Evolutionary conservation across 2,797 vertebrate genomes (phyloP).

Genomic region (Thunnus albacares): DNA sequence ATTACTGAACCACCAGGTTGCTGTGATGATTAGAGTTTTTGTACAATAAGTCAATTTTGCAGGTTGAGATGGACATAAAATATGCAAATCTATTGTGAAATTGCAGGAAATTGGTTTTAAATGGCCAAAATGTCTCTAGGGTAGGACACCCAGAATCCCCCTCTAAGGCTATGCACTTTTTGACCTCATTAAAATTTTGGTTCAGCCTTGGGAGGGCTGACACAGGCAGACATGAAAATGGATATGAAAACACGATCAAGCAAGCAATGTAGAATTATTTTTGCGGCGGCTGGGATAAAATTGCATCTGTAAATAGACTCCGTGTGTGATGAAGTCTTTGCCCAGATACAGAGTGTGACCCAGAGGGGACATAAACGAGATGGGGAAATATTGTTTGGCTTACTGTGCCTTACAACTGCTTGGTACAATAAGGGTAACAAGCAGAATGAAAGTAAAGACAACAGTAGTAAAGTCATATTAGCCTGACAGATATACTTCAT

Average conservation of each 20-base stretch:
- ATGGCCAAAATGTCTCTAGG: slow-evolving; percentile 56
- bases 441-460: slow-evolving; percentile 44
- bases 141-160: slow-evolving; percentile 38
- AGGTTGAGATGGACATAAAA: slow-evolving; percentile 51
- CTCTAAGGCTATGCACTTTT: slow-evolving; percentile 47
- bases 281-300: slow-evolving; percentile 61
- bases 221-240: slow-evolving; percentile 59
- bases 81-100: slow-evolving; percentile 63
- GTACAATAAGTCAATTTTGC: slow-evolving; percentile 48
- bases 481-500: slow-evolving; percentile 18
- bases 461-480: slow-evolving; percentile 35
- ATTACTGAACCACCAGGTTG: slow-evolving; percentile 39
- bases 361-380: slow-evolving; percentile 72
- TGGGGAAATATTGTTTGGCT: slow-evolving; percentile 67
- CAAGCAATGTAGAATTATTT: slow-evolving; percentile 63
- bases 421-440: slow-evolving; percentile 53
- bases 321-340: slow-evolving; percentile 58
- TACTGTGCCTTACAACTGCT: slow-evolving; percentile 39
- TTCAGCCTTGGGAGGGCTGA: slow-evolving; percentile 31
- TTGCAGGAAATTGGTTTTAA: slow-evolving; percentile 65
- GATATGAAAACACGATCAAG: slow-evolving; percentile 66
- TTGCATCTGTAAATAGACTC: slow-evolving; percentile 70
- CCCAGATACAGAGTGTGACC: slow-evolving; percentile 62
- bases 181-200: slow-evolving; percentile 73
- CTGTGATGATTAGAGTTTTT: slow-evolving; percentile 51